Base-by-base conservation (phyloP, 2,113 vertebrate genomes). In the Marcusenius ussheri region DNA sequence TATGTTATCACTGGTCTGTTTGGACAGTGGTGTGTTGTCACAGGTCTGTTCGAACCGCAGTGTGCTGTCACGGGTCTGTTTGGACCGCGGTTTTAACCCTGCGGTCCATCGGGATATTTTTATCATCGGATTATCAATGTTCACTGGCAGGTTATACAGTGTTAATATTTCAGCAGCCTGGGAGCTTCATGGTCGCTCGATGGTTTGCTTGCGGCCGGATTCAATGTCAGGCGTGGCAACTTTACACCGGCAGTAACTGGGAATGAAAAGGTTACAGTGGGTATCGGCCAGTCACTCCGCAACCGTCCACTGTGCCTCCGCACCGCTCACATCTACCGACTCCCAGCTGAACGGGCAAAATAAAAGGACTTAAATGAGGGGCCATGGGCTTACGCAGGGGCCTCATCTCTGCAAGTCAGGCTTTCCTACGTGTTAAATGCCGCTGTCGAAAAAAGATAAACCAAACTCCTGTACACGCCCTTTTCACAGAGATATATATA, bases 121-220 rank as follows among this genome's bases (percentile, higher is more conserved):
- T 10, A 31, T 70, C n/a, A 66, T 62, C 58, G 24, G 7, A 27
- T 10, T 31, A 13, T 80, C 13, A 19, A 42, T 80, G 74, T 35
- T 80, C 6, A 35, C 15, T 9, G 4, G 74, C 35, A 80, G 31
- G 35, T 19, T 10, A 70, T 70, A 31, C 62, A 42, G 11, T 39
- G 31, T 80, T 80, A 80, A 80, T 80, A 80, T 80, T 80, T 80
- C 35, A 80, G 74, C 31, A 80, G 74, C 74, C 35, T 27, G 3
- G 10, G 62, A 31, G 74, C 74, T 80, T 5, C 74, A 42, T 31
- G n/a, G 62, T 27, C 62, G 62, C 62, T 70, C 62, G 62, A 70
- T 70, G 74, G 74, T 80, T 80, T 80, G 35, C 74, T 80, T 80
- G 35, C 74, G 87, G 8, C 35, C 31, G 86, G 86, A 50, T 87